These are phyloP conservation scores for Drosophila rubida DNA, from an alignment of 2,888 invertebrate species.

Conservation along the genomic window DNA sequence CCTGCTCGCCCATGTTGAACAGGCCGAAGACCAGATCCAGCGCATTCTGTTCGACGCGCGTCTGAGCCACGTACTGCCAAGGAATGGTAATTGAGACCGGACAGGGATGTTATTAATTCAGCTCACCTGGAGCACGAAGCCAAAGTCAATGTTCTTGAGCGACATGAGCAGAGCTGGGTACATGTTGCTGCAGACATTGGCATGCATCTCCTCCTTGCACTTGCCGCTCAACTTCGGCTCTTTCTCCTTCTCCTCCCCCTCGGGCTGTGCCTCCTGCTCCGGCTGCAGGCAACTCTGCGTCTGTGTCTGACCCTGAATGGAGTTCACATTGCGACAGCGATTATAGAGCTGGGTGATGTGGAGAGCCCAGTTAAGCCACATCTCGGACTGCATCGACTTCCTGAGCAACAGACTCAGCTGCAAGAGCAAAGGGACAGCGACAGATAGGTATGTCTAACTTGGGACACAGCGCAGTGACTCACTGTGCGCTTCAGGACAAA, in stretches of 20 bases:
- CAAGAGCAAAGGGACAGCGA: conserved; percentile 9
- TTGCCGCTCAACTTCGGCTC: conserved; percentile 49
- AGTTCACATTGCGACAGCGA: conserved; percentile 70
- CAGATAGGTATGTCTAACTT: background rate
- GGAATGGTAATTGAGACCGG: background rate
- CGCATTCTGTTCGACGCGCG: conserved; percentile 80
- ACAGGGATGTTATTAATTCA: no score
- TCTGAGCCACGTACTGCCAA: conserved; percentile 73
- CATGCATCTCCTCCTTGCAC: conserved; percentile 72
- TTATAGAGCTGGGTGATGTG: conserved; percentile 81
- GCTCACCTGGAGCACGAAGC: conserved; percentile 89
- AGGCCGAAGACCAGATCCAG: conserved; percentile 80
- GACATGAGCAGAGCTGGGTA: conserved; percentile 90
- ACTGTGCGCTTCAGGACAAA: conserved; percentile 83
- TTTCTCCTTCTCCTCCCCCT: conserved; percentile 42
- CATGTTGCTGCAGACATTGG: conserved; percentile 89
- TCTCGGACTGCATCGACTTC: conserved; percentile 79
- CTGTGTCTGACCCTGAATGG: conserved; percentile 10
- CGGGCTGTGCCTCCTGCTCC: conserved; percentile 17
- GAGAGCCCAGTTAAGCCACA: conserved; percentile 80
- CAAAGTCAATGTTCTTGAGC: conserved; percentile 89
- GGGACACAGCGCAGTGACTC: conserved; percentile 8
- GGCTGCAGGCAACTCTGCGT: background rate
- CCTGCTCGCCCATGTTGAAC: conserved; percentile 81
- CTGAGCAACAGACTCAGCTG: conserved; percentile 76